Evolutionary conservation across 2,888 invertebrate species (phyloP), one percentile per base, ranked within the genome.

Genomic region (Cyclophora albipunctata): DNA sequence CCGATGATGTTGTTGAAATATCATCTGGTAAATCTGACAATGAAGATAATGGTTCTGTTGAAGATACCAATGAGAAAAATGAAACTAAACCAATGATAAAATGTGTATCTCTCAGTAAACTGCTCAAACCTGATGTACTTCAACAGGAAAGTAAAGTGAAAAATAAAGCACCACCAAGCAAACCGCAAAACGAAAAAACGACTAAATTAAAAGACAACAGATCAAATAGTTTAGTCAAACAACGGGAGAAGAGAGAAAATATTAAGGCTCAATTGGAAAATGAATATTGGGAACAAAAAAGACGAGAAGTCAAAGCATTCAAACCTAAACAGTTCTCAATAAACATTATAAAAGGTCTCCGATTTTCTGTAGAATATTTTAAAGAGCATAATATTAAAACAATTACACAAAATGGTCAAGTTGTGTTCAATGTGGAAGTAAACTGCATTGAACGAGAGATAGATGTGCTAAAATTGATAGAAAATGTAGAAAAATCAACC

Each of bases 101-200:
- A 66, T 85, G 85, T 80, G 81, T 88, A 5, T 83, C 73, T 62
- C 66, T 87, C 34, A 75, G 55, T 45, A 84, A 83, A 63, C 66
- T 88, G 58, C 65, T 86, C 2, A 84, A 79, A 64, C 78, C 81
- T 44, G 69, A 79, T 59, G 37, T 72, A n/a, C 33, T 67, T 49
- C 7, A 49, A 49, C 52, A 53, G 43, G 52, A 46, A 49, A 52
- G 40, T n/a, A 48, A 48, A 48, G 5, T 49, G 4, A 43, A 45
- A 55, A 20, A 46, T 3, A 44, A 49, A n/a, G 2, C 6, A 40
- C 45, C 34, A 46, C 40, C 20, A 20, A 20, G 20, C 20, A 20
- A 20, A 20, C 20, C 20, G 20, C 20, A 20, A 20, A 20, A 20
- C 20, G 20, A 20, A 20, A 20, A 20, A 20, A 20, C 20, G 1